phyloP scores from a whole-genome alignment of 2,113 vertebrate genomes.

The Trogon melanurus region DNA sequence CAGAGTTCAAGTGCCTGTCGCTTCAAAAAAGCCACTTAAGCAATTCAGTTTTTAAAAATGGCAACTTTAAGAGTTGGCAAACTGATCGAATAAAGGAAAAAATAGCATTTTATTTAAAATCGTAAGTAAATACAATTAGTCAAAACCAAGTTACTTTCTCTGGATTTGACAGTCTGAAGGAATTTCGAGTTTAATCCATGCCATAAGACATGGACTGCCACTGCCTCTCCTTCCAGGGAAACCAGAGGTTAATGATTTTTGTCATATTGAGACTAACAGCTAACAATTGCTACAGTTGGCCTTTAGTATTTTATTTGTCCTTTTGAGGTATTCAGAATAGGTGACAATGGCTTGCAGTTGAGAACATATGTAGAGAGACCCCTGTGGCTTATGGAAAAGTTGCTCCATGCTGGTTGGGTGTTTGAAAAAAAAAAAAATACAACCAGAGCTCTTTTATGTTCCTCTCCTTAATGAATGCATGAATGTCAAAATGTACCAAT shows the following conservation, averaged over 20 bases:
- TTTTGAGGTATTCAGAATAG: slow-evolving; percentile 97
- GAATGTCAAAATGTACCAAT: slow-evolving; percentile 96
- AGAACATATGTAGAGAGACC: slow-evolving; percentile 99
- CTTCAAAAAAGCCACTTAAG: slow-evolving; percentile 18
- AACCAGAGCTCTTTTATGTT: slow-evolving; percentile 93
- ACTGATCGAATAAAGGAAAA: background rate
- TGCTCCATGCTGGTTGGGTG: slow-evolving; percentile 91
- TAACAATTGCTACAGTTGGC: slow-evolving; percentile 97
- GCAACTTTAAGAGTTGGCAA: slow-evolving; percentile 36
- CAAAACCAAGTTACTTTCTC: background rate
- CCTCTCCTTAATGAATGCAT: slow-evolving; percentile 93
- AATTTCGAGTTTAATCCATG: slow-evolving; percentile 56
- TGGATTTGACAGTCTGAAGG: slow-evolving; percentile 9
- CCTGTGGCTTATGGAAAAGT: slow-evolving; percentile 93
- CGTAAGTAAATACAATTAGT: background rate
- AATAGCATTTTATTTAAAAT: slow-evolving; percentile 13
- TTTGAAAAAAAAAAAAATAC: slow-evolving; percentile 94
- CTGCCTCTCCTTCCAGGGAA: slow-evolving; percentile 70
- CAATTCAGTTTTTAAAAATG: background rate
- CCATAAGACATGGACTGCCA: slow-evolving; percentile 51
- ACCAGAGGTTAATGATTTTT: slow-evolving; percentile 88
- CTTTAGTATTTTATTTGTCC: slow-evolving; percentile 87
- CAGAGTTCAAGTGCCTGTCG: slow-evolving; percentile 27
- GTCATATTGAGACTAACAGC: slow-evolving; percentile 94
- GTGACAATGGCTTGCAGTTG: slow-evolving; percentile 98